phyloP scores from a whole-genome alignment of 2,113 vertebrate genomes.

The Salvelinus sp. region DNA sequence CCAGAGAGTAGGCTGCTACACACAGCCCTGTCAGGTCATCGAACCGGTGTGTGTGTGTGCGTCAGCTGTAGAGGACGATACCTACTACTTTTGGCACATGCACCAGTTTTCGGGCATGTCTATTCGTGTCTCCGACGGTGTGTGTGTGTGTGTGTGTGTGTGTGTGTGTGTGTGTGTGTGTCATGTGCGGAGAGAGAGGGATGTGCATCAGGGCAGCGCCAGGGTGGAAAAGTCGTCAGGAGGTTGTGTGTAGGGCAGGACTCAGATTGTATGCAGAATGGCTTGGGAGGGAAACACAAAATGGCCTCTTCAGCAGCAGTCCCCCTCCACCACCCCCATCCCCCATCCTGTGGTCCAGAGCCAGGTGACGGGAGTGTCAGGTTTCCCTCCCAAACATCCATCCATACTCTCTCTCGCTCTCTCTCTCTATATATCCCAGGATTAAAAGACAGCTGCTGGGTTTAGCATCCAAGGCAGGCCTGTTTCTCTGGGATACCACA shows the following conservation, averaged over 20 bases:
- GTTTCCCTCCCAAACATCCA: constrained; percentile 34
- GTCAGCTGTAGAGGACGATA: background rate
- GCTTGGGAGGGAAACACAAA: constrained; percentile 28
- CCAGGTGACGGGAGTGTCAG: constrained; percentile 49
- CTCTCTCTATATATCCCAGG: background rate
- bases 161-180: background rate
- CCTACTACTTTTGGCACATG: background rate
- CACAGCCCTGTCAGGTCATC: constrained; percentile 17
- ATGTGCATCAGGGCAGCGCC: background rate
- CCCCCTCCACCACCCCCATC: background rate
- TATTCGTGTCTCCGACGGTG: background rate
- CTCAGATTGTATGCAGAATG: constrained; percentile 27
- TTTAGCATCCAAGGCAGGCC: background rate
- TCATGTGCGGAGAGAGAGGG: background rate
- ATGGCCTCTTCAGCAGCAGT: constrained; percentile 48
- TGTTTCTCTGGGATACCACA: background rate
- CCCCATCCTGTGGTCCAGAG: constrained; percentile 34
- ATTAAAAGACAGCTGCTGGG: constrained; percentile 10
- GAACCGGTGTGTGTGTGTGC: background rate
- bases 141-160: background rate
- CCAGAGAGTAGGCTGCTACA: constrained; percentile 16
- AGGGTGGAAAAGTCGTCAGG: constrained; percentile 39
- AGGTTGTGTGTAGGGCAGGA: constrained; percentile 27
- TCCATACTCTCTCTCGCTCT: no score
- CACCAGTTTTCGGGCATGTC: background rate